Evolutionary conservation across 2,797 vertebrate genomes (phyloP).

Genomic region (Rhynchonycteris naso): DNA sequence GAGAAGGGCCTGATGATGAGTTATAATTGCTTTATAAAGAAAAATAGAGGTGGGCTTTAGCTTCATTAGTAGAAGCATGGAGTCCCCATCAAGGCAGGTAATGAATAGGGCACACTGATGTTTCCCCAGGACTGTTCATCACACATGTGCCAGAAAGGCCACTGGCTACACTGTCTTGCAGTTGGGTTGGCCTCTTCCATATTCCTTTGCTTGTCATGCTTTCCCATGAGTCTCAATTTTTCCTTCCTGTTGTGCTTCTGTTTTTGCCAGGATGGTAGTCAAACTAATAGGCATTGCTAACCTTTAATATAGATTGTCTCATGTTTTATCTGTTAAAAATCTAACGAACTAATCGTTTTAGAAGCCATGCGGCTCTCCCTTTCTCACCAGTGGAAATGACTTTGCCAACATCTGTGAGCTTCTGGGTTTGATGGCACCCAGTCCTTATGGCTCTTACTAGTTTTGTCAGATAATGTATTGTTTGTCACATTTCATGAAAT

Average conservation of each 20-base stretch:
- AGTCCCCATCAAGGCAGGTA: neutral
- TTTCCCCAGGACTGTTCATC: neutral
- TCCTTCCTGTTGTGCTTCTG: too few relatives aligned
- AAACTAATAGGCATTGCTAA: neutral
- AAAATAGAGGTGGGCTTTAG: too few relatives aligned
- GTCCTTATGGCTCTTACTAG: neutral
- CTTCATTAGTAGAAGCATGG: neutral
- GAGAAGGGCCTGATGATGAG: neutral
- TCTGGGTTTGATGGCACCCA: fast-evolving
- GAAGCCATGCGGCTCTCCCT: neutral
- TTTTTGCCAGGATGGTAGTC: too few relatives aligned
- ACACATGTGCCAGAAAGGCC: neutral
- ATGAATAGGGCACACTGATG: too few relatives aligned
- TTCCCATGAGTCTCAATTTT: neutral
- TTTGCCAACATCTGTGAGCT: neutral
- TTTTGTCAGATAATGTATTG: neutral
- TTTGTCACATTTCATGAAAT: neutral
- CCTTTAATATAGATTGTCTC: neutral
- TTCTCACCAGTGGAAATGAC: neutral
- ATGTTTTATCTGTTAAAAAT: neutral
- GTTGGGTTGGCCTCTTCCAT: too few relatives aligned
- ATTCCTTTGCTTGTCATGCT: neutral
- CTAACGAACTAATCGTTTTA: neutral
- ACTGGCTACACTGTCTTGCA: neutral
- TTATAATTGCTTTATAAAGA: neutral